Conservation (phyloP, 2,113 vertebrate genomes). For the Sinocyclocheilus rhinocerous region DNA sequence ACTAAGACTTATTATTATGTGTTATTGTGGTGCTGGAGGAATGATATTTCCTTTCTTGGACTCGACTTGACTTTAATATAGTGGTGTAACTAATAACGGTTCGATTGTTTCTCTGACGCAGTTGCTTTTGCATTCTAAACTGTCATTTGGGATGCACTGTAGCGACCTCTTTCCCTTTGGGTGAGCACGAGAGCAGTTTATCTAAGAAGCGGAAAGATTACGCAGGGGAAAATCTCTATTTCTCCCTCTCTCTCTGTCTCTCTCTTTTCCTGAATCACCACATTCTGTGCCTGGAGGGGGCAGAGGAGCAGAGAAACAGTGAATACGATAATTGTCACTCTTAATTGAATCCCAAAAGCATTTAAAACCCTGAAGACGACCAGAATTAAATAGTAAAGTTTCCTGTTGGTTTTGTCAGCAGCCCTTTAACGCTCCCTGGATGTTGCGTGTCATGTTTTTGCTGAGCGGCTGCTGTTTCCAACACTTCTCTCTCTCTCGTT, state of each 20-base stretch:
- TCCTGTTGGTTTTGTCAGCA: slow-evolving; percentile 54
- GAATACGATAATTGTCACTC: slow-evolving; percentile 72
- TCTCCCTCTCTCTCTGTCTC: not conserved
- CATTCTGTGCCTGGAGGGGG: slow-evolving; percentile 20
- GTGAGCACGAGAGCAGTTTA: slow-evolving; percentile 45
- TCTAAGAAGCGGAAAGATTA: slow-evolving; percentile 41
- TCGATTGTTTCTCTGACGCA: slow-evolving; percentile 8
- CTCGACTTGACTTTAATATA: not conserved
- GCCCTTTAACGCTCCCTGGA: not conserved
- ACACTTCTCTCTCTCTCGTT: not conserved
- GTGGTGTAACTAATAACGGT: not conserved
- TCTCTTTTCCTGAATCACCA: slow-evolving; percentile 31
- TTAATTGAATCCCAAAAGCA: slow-evolving; percentile 73
- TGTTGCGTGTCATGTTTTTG: not conserved
- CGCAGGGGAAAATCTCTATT: slow-evolving; percentile 17
- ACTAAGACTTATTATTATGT: not conserved
- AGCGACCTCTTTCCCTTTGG: slow-evolving; percentile 20
- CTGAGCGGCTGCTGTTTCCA: not conserved
- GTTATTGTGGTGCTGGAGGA: not conserved
- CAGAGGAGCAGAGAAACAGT: slow-evolving; percentile 44
- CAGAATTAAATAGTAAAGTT: slow-evolving; percentile 60
- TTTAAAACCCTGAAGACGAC: slow-evolving; percentile 60
- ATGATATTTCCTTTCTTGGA: not conserved
- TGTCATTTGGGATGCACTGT: slow-evolving; percentile 42
- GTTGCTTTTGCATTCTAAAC: slow-evolving; percentile 42